Evolutionary conservation across 2,888 invertebrate species (phyloP).

Genomic region (Creontiades dilutus): DNA sequence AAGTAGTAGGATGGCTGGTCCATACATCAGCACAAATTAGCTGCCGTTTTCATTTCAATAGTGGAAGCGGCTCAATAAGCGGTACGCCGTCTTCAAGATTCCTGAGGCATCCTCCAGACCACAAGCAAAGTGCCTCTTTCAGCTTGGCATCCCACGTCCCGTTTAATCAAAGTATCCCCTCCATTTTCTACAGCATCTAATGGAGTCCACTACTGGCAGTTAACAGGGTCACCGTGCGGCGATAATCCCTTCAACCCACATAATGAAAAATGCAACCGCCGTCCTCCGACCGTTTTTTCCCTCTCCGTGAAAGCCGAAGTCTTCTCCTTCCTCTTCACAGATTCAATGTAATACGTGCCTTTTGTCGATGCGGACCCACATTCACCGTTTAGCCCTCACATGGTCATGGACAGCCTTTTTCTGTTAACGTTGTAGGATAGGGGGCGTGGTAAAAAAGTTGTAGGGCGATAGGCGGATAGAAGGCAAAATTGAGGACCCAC

Average conservation of each 20-base stretch:
- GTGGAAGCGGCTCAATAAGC: neutral
- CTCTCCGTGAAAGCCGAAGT: conserved; percentile 38
- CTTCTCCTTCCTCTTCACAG: neutral
- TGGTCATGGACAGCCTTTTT: neutral
- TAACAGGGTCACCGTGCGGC: conserved; percentile 34
- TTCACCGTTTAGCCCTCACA: neutral
- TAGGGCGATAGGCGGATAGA: neutral
- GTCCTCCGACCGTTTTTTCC: conserved; percentile 20
- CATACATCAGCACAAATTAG: neutral
- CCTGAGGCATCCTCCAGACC: neutral
- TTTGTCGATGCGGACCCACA: conserved; percentile 14
- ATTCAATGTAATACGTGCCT: conserved; percentile 48
- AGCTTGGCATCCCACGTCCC: conserved; percentile 3
- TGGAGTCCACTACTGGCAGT: neutral
- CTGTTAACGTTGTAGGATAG: neutral
- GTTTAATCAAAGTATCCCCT: neutral
- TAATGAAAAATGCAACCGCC: conserved; percentile 40
- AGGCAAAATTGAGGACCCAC: neutral
- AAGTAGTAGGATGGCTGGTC: too few species aligned
- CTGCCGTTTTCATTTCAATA: neutral
- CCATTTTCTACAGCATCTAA: neutral
- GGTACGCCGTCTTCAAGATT: neutral
- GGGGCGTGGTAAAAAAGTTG: neutral
- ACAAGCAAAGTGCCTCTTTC: neutral
- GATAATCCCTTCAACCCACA: conserved; percentile 46